phyloP scores from a whole-genome alignment of 2,888 invertebrate genomes.

The Acronicta leporina region DNA sequence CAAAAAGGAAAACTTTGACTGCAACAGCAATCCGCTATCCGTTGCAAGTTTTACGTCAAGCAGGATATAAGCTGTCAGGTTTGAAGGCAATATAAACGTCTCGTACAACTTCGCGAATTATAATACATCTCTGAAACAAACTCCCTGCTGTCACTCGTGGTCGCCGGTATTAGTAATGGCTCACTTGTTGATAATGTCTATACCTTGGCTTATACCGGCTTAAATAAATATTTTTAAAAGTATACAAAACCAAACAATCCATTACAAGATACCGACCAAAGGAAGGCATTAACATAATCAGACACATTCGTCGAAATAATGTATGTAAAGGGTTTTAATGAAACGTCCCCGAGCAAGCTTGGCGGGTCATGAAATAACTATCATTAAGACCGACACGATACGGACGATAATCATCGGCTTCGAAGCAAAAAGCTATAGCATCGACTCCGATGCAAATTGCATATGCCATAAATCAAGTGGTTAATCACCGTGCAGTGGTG shows the following conservation, averaged over 20 bases:
- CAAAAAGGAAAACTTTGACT: slow-evolving; percentile 21
- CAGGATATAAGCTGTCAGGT: slow-evolving; percentile 29
- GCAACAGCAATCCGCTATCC: slow-evolving; percentile 16
- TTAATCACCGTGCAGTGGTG: slow-evolving; percentile 83
- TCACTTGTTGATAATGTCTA: slow-evolving; percentile 39
- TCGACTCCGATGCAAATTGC: slow-evolving; percentile 87
- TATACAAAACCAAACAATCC: slow-evolving; percentile 75
- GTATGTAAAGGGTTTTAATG: slow-evolving; percentile 86
- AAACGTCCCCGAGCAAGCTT: slow-evolving; percentile 84
- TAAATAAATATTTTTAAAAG: slow-evolving; percentile 45
- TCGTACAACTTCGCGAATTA: slow-evolving; percentile 8
- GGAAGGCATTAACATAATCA: slow-evolving; percentile 84
- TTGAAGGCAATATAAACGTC: slow-evolving; percentile 15
- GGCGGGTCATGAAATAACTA: slow-evolving; percentile 87
- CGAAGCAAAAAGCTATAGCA: slow-evolving; percentile 85
- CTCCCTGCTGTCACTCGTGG: slow-evolving; percentile 10
- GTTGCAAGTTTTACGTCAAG: slow-evolving; percentile 22
- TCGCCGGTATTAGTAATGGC: slow-evolving; percentile 3
- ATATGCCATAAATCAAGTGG: slow-evolving; percentile 86
- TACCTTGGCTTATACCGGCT: not conserved
- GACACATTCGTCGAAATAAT: slow-evolving; percentile 86
- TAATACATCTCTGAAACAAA: slow-evolving; percentile 17
- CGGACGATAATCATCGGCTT: slow-evolving; percentile 86
- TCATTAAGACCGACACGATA: slow-evolving; percentile 88
- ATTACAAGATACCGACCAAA: slow-evolving; percentile 78